phyloP scores from a whole-genome alignment of 2,113 vertebrate genomes.

The Sula dactylatra region DNA sequence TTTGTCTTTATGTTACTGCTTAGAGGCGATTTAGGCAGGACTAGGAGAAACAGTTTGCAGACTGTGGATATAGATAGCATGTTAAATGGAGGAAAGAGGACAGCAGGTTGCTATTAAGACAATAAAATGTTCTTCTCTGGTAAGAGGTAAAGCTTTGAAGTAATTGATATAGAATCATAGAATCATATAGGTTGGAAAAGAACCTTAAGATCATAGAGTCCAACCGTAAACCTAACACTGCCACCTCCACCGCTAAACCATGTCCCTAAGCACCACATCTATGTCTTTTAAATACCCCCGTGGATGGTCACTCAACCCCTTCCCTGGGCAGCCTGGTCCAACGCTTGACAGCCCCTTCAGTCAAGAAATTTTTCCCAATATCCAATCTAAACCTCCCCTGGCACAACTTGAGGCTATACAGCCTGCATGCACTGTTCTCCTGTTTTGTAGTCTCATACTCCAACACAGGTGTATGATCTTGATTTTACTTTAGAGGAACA shows the following conservation, averaged over 20 bases:
- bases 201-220: too few relatives aligned
- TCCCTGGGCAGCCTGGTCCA: not conserved
- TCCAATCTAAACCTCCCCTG: not conserved
- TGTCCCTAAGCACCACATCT: too few relatives aligned
- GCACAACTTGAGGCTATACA: accelerated
- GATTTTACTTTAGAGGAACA: not conserved
- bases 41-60: not conserved
- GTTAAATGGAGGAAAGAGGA: not conserved
- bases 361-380: not conserved
- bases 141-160: not conserved
- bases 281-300: not conserved
- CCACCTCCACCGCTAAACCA: too few relatives aligned
- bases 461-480: not conserved
- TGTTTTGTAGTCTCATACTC: not conserved
- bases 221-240: too few relatives aligned
- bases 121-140: not conserved
- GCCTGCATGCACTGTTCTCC: not conserved
- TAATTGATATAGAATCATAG: not conserved
- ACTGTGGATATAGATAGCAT: not conserved
- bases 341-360: not conserved
- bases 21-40: not conserved
- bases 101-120: not conserved
- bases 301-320: not conserved
- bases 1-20: not conserved
- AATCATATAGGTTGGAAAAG: too few relatives aligned